A percentile compares a stretch with the other conserved stretches of the same genome.
phyloP scores from a whole-genome alignment of 1,140 invertebrate genomes.

The Diabrotica virgifera region DNA sequence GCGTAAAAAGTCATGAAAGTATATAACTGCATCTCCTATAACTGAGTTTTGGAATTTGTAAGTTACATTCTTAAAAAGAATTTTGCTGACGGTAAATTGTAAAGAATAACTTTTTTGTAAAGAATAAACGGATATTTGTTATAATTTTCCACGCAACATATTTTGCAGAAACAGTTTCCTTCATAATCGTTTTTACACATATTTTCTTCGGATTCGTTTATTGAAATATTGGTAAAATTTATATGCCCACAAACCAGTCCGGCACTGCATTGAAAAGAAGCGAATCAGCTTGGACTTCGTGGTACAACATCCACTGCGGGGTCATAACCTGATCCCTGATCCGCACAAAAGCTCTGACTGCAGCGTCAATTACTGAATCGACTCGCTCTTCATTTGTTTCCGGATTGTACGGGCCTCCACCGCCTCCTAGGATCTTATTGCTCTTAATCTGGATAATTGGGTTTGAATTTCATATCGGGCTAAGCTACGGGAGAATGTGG shows the following conservation, averaged over 20 bases:
- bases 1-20: no score
- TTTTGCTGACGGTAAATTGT: no score
- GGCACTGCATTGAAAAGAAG: background rate
- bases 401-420: conserved; percentile 13
- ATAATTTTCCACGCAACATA: no score
- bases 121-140: no score
- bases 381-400: conserved; percentile 19
- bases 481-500: background rate
- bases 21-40: no score
- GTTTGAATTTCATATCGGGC: conserved; percentile 6
- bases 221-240: no score
- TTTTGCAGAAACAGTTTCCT: no score
- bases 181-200: no score
- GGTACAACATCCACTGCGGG: conserved; percentile 23
- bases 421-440: conserved; percentile 16
- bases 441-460: conserved; percentile 17
- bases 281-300: conserved; percentile 5
- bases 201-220: no score
- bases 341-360: conserved; percentile 20
- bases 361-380: conserved; percentile 30
- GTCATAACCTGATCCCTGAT: conserved; percentile 47
- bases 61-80: no score
- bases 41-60: no score
- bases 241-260: background rate
- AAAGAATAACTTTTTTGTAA: no score